Conservation (phyloP, 2,797 vertebrate species). For the Enteromius unitaeniatus region DNA sequence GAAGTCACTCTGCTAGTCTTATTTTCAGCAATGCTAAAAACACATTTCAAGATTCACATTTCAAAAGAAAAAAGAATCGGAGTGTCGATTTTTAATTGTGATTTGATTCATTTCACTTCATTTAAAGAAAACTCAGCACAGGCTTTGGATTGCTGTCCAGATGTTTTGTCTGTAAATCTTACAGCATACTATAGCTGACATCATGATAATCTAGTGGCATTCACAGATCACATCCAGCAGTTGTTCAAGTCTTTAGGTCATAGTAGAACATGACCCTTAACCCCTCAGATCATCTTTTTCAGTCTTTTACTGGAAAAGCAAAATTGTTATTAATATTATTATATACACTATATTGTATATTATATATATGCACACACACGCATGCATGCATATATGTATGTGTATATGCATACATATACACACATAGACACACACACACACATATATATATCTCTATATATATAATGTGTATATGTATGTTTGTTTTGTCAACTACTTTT, state of each 20-base stretch:
- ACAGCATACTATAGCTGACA: background rate
- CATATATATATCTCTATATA: no score
- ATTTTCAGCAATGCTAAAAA: background rate
- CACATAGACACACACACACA: no score
- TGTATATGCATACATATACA: no score
- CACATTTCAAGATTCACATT: background rate
- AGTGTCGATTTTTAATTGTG: background rate
- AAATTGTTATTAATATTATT: background rate
- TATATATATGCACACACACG: background rate
- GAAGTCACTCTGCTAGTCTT: constrained; percentile 5
- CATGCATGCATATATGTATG: no score
- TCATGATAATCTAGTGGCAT: background rate
- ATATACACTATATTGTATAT: no score
- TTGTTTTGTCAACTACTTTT: background rate
- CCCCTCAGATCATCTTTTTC: background rate
- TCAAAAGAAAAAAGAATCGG: background rate
- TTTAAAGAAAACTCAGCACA: background rate
- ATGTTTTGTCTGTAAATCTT: constrained; percentile 19
- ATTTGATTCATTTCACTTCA: background rate
- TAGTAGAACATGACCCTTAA: background rate
- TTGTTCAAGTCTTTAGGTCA: background rate
- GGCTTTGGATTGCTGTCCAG: background rate
- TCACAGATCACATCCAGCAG: background rate
- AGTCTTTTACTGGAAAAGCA: background rate
- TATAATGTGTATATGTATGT: background rate